Base-by-base conservation (phyloP, 2,888 invertebrate species). In the Brachycybe producta region DNA sequence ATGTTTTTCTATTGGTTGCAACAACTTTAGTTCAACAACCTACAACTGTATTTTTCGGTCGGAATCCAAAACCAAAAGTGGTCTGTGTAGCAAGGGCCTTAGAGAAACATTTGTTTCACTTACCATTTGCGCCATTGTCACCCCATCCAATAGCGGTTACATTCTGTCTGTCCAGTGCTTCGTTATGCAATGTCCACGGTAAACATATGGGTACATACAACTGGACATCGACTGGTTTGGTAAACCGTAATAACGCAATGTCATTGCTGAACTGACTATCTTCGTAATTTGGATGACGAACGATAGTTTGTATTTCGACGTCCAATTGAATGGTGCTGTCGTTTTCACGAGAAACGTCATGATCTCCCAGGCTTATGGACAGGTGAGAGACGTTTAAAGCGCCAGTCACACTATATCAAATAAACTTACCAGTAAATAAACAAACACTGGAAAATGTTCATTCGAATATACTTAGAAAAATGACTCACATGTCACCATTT, bases 121-220 rank as follows among this genome's bases (percentile, higher is more conserved):
- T 28, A 28, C 43, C 43, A 0, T 43, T 28, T 15, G n/a, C n/a
- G n/a, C 30, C 43, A 8, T 24, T 43, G 5, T 28, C 13, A 13
- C 43, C 43, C 43, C 43, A 43, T 4, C 43, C 43, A 28, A 30
- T 43, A 13, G 17, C 43, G 5, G 43, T 43, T 4, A 30, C 43
- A 43, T 27, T 43, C 21, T 30, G n/a, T 17, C 27, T 43, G 5
- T 28, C 43, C 15, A 43, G 30, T 8, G 5, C 8, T 17, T 43
- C 43, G 24, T 8, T 40, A n/a, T 3, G 23, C 40, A 43, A 28
- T 5, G n/a, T 27, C 2, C 5, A 13, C n/a, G 21, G 3, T 43
- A 21, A 30, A 30, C 17, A 43, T 28, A 28, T 3, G 2, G 17
- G 30, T 43, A 3, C 28, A 30, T 4, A n/a, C 5, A 19, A 28